Conservation (phyloP, 2,888 invertebrate genomes). For the Deilephila elpenor region DNA sequence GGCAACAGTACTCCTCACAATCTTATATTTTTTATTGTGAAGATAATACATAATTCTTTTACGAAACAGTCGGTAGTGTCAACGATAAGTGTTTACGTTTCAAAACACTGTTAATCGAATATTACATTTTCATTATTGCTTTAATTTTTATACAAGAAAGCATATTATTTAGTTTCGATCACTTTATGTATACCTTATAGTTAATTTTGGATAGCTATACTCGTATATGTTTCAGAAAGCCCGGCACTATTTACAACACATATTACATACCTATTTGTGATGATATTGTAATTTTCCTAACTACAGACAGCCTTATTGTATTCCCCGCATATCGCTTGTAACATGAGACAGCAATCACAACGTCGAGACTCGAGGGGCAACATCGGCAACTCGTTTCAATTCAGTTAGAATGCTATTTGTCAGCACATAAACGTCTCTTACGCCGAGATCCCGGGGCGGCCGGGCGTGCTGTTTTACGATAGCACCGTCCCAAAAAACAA, state of each 20-base stretch:
- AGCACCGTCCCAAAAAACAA: not conserved
- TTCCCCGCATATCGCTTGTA: not conserved
- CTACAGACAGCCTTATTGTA: not conserved
- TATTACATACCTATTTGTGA: too few species aligned
- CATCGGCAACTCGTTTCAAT: conserved; percentile 35
- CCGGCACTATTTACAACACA: too few species aligned
- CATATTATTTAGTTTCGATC: too few species aligned
- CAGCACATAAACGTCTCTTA: conserved; percentile 35
- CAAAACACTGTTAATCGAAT: not conserved
- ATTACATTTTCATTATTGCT: not conserved
- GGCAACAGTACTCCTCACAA: too few species aligned
- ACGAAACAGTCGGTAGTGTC: not conserved
- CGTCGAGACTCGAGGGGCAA: conserved; percentile 4
- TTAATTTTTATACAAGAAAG: not conserved
- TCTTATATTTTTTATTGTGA: too few species aligned
- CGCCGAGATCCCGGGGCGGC: conserved; percentile 16
- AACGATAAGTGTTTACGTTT: not conserved
- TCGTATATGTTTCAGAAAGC: too few species aligned
- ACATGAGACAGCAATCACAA: not conserved
- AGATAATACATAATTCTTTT: not conserved
- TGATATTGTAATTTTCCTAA: too few species aligned
- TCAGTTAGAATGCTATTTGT: conserved; percentile 37
- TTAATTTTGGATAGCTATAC: too few species aligned
- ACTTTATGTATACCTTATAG: too few species aligned
- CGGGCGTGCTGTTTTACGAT: not conserved